Percentiles rank a stretch among this genome's conserved stretches.
phyloP scores from a whole-genome alignment of 2,888 invertebrate species.

The Noctua janthina region DNA sequence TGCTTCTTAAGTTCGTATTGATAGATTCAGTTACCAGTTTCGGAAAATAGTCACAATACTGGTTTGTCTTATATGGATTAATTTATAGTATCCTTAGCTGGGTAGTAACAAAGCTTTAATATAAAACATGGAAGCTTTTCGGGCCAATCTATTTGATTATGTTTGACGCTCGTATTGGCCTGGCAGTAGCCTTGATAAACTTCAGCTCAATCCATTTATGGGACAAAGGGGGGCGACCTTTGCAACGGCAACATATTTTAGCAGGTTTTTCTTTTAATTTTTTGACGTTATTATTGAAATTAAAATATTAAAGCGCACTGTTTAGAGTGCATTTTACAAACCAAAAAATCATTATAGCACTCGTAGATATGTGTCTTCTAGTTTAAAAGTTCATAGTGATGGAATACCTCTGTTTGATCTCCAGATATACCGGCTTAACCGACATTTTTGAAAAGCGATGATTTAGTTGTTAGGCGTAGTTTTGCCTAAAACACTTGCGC shows the following conservation, averaged over 20 bases:
- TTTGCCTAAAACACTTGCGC: background rate
- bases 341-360: background rate
- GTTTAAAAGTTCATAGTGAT: background rate
- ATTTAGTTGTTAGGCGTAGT: background rate
- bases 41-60: background rate
- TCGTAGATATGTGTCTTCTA: background rate
- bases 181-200: conserved; percentile 56
- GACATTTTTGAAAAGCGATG: background rate
- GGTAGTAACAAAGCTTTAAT: conserved; percentile 1
- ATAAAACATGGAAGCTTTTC: conserved; percentile 35
- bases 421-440: background rate
- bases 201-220: conserved; percentile 67
- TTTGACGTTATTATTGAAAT: background rate
- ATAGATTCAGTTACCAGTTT: background rate
- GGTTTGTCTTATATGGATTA: background rate
- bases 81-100: background rate
- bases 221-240: conserved; percentile 38
- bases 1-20: too few relatives aligned
- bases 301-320: background rate
- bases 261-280: background rate
- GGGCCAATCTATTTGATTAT: conserved; percentile 75
- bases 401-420: background rate
- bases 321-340: background rate
- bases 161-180: conserved; percentile 63
- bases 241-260: conserved; percentile 5